These are phyloP conservation scores for Zalophus californianus DNA, from an alignment of 2,797 vertebrate genomes.

Conservation along the genomic window DNA sequence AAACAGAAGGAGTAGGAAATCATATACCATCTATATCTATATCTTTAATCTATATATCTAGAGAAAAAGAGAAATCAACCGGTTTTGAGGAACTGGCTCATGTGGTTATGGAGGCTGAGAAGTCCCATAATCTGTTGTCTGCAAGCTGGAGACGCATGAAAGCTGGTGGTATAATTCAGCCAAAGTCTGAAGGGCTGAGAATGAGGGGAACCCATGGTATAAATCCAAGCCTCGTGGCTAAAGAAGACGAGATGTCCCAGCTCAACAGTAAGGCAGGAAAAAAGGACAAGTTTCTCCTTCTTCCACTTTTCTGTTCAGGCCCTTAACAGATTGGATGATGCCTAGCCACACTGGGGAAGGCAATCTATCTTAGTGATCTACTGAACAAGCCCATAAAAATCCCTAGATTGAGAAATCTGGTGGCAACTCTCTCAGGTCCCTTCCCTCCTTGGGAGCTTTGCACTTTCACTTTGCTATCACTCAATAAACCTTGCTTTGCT, in stretches of 20 bases:
- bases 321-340: background rate
- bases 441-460: too few relatives aligned
- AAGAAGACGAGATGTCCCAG: background rate
- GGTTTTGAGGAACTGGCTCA: background rate
- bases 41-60: background rate
- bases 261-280: background rate
- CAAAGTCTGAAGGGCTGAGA: background rate
- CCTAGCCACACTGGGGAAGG: background rate
- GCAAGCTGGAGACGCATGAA: background rate
- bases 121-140: background rate
- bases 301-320: background rate
- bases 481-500: too few relatives aligned
- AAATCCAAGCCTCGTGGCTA: background rate
- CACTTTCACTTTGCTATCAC: too few relatives aligned
- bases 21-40: background rate
- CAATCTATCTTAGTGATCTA: background rate
- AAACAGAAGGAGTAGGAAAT: background rate
- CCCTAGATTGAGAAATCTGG: too few relatives aligned
- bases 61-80: background rate
- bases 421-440: too few relatives aligned
- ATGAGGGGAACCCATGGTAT: background rate
- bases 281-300: background rate
- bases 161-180: background rate
- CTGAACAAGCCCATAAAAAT: background rate
- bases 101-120: background rate